Base-by-base conservation (phyloP, 2,797 vertebrate species). In the Peromyscus nudipes region DNA sequence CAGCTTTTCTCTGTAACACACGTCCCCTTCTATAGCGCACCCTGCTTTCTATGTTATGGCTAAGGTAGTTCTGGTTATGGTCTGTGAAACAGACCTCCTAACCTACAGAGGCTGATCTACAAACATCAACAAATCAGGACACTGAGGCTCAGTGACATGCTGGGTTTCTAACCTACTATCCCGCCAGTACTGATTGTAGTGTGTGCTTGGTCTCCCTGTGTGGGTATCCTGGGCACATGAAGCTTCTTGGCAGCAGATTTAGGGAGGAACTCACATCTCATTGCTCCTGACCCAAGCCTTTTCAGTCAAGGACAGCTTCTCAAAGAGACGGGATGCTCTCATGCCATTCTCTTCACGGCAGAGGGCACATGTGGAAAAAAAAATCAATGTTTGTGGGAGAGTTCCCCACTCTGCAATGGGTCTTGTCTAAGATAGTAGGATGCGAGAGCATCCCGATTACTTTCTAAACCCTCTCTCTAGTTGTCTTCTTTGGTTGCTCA, bases 221-320 rank as follows among this genome's bases (percentile, higher is more conserved):
- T 29, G 12, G 23, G 67, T 2, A 10, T 46, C 52, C 12, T 12
- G 60, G 52, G 73, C 12, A 12, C 16, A 0, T 0, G 0, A 1
- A 64, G n/a, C 14, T 85, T 40, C 43, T 67, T n/a, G 4, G 37
- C 4, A n/a, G 69, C 17, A 46, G 31, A 93, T 10, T 83, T 87
- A 23, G 27, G 31, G 43, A 46, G 31, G 55, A 85, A 80, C 46
- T 82, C 83, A 89, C 6, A 29, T 67, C 88, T 91, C 64, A 55
- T 65, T 29, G 92, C 49, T 91, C n/a, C 67, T 9, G 25, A 31
- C 34, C n/a, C 34, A 89, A 73, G 34, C 25, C n/a, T 89, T 92
- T 77, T 80, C 67, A 93, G 49, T 92, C 88, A 95, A 95, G 43
- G 52, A 82, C 81, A 65, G 34, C 40, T 86, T 96, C 62, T 87